phyloP scores from a whole-genome alignment of 2,888 invertebrate species.

The Dryomyza anilis region DNA sequence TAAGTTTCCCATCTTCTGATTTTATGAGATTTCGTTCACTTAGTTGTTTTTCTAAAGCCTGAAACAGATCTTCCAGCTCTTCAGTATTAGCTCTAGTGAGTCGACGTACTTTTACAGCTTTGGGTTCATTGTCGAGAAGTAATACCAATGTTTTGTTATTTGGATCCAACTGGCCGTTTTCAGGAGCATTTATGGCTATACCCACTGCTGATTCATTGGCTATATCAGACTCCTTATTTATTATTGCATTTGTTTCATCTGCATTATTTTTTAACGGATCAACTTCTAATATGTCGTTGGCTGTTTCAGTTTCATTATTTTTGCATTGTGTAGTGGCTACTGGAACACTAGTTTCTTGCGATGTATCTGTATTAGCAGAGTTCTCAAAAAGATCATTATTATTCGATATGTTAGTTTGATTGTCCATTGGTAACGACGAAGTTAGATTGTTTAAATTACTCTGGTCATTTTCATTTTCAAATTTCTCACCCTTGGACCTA shows the following conservation, averaged over 20 bases:
- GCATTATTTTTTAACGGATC: neutral
- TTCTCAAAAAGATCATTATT: neutral
- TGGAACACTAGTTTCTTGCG: neutral
- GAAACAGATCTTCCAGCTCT: conserved; percentile 51
- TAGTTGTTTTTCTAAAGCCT: conserved; percentile 54
- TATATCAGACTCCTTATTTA: neutral
- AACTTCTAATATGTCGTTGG: neutral
- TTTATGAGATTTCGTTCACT: conserved; percentile 47
- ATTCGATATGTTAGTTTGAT: too few relatives aligned
- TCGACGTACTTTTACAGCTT: conserved; percentile 50
- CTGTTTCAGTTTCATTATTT: neutral
- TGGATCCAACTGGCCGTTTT: conserved; percentile 40
- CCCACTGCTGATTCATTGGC: neutral
- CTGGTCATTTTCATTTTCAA: too few relatives aligned
- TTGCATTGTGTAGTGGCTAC: too few relatives aligned
- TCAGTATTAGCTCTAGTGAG: conserved; percentile 54
- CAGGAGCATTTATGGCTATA: conserved; percentile 31
- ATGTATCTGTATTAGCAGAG: neutral
- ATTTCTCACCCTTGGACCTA: too few relatives aligned
- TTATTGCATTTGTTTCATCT: neutral
- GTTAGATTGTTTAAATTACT: too few relatives aligned
- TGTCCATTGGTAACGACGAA: too few relatives aligned
- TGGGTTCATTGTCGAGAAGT: conserved; percentile 52
- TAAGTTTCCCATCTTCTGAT: conserved; percentile 42
- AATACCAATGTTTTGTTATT: conserved; percentile 52